phyloP scores from a whole-genome alignment of 2,888 invertebrate genomes.

The Protodeltote pygarga region DNA sequence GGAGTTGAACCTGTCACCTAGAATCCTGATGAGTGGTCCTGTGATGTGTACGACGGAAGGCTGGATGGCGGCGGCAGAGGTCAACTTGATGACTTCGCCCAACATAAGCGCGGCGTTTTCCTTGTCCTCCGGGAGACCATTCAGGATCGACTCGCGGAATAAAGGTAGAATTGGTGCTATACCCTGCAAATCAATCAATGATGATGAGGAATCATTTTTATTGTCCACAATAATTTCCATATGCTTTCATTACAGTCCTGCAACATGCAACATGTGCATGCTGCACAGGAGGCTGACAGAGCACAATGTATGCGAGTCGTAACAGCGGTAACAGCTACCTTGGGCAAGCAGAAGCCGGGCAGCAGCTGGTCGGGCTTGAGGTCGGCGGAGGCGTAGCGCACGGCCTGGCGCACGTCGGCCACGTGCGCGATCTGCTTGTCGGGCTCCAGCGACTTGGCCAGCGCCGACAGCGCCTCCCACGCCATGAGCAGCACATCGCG shows the following conservation, averaged over 20 bases:
- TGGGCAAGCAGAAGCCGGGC: constrained; percentile 97
- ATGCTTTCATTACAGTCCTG: too few species aligned
- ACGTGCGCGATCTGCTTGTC: constrained; percentile 95
- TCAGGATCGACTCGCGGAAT: constrained; percentile 98
- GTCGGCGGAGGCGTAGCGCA: constrained; percentile 96
- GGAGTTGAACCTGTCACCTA: constrained; percentile 97
- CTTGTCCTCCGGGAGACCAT: constrained; percentile 97
- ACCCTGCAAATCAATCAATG: constrained; percentile 86
- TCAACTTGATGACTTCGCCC: constrained; percentile 93
- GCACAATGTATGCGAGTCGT: too few species aligned
- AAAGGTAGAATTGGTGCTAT: constrained; percentile 97
- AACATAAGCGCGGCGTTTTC: constrained; percentile 97
- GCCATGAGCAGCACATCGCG: constrained; percentile 91
- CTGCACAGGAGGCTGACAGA: too few species aligned
- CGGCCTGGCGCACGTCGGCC: constrained; percentile 95
- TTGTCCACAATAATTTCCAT: too few species aligned
- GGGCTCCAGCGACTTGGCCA: constrained; percentile 95
- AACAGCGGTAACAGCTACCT: constrained; percentile 87
- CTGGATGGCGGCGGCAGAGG: constrained; percentile 95
- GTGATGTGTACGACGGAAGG: constrained; percentile 99
- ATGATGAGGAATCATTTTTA: too few species aligned
- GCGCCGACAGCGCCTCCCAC: constrained; percentile 96
- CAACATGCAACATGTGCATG: too few species aligned
- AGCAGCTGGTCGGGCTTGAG: constrained; percentile 91
- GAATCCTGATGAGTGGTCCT: constrained; percentile 98